Evolutionary conservation across 2,113 vertebrate species (phyloP).

Genomic region (Brachypteracias leptosomus): DNA sequence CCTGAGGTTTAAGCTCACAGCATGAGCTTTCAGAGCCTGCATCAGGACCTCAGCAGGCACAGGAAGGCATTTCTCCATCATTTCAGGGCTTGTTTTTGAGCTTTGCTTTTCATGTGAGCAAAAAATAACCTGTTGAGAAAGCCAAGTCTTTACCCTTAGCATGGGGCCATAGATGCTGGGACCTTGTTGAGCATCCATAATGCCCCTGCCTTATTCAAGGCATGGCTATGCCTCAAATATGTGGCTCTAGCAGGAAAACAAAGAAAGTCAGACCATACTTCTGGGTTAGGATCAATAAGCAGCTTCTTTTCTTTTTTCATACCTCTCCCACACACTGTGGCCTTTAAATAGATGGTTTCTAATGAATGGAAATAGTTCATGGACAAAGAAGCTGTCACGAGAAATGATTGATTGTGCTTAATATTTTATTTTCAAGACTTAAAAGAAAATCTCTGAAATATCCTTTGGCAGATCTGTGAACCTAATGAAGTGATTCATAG

Average conservation of each 20-base stretch:
- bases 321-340: background rate
- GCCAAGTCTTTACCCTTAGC: background rate
- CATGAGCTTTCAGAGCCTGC: background rate
- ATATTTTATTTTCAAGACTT: slow-evolving; percentile 40
- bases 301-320: background rate
- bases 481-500: background rate
- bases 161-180: background rate
- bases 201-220: background rate
- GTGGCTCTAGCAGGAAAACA: background rate
- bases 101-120: rapidly evolving
- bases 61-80: background rate
- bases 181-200: background rate
- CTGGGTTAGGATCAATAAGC: background rate
- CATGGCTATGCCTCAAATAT: background rate
- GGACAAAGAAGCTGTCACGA: background rate
- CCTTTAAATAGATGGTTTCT: background rate
- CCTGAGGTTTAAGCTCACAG: background rate
- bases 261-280: background rate
- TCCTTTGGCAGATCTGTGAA: slow-evolving; percentile 10
- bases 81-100: background rate
- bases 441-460: slow-evolving; percentile 32
- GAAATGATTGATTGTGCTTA: slow-evolving; percentile 26
- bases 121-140: background rate
- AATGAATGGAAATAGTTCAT: slow-evolving; percentile 5
- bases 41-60: background rate